These are phyloP conservation scores for Jordanella pulchra DNA, from an alignment of 2,797 vertebrate species.

Conservation along the genomic window DNA sequence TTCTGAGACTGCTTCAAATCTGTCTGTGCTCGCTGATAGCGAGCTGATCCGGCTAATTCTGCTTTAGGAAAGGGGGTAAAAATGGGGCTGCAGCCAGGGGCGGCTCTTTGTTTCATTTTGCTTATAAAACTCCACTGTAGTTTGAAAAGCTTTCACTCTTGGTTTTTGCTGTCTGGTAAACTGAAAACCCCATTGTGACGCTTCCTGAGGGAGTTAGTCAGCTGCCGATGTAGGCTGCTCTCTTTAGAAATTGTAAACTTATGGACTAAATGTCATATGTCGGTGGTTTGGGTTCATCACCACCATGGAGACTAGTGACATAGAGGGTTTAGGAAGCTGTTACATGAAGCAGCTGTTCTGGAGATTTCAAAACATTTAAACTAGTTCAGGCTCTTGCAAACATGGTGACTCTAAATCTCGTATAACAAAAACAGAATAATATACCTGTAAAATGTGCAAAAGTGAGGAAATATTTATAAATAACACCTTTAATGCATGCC, in stretches of 20 bases:
- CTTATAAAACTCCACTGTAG: slow-evolving; percentile 38
- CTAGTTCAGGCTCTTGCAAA: slow-evolving; percentile 9
- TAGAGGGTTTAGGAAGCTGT: slow-evolving; percentile 27
- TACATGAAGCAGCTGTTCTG: slow-evolving; percentile 25
- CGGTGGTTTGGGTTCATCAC: slow-evolving; percentile 20
- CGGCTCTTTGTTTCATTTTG: slow-evolving; percentile 47
- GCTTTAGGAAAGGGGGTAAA: slow-evolving; percentile 36
- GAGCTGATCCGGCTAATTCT: slow-evolving; percentile 66
- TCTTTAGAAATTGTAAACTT: slow-evolving; percentile 39
- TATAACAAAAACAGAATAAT: slow-evolving; percentile 2
- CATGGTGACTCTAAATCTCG: slow-evolving; percentile 1
- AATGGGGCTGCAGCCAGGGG: slow-evolving; percentile 38
- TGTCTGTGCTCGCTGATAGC: slow-evolving; percentile 65
- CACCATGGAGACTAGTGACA: slow-evolving; percentile 17
- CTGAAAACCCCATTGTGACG: slow-evolving; percentile 35
- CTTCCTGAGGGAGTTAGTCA: slow-evolving; percentile 20
- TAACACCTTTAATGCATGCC: not conserved
- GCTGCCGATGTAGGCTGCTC: slow-evolving; percentile 14
- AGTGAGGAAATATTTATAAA: not conserved
- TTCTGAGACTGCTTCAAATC: slow-evolving; percentile 57
- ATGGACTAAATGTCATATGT: slow-evolving; percentile 21
- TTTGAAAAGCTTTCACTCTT: slow-evolving; percentile 38
- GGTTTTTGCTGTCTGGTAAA: slow-evolving; percentile 25
- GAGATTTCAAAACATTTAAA: slow-evolving; percentile 39
- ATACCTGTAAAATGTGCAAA: not conserved